Base-by-base conservation (phyloP, 64 coral and sea anemone species). In the Porites australiensis region DNA sequence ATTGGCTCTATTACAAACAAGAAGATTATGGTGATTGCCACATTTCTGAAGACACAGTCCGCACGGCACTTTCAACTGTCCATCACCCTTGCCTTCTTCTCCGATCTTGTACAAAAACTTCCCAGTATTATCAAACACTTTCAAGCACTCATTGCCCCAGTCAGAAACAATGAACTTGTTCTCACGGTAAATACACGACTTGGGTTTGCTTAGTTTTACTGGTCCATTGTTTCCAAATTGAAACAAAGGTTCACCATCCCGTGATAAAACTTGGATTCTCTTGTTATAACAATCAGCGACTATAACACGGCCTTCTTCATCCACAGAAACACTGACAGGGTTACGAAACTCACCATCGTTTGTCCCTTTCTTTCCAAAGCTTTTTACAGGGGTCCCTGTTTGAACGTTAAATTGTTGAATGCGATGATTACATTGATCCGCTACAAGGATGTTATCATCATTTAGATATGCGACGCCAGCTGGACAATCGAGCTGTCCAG, bases 71-170 rank as follows among this genome's bases (percentile, higher is more conserved):
- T n/a, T n/a, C 54, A 93, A 83, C 50, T 93, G 6, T 12, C 84
- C 90, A 59, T 77, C 72, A 22, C 14, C 63, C 62, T 51, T 4
- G 13, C 83, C 64, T 7, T 58, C 0, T 58, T 50, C 49, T 62
- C 91, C 74, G 69, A 93, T 79, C 63, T 66, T 78, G 59, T 70
- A 21, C 74, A 79, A 23, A 19, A 80, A 81, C 44, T 79, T 57
- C 58, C 52, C 62, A 13, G 78, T 13, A 43, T 15, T 88, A 21
- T 88, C 84, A 82, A 79, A 88, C 2, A 93, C 91, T 37, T 93
- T 81, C 48, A 93, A 72, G 12, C 45, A n/a, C 12, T 88, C 7
- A 23, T 88, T 93, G 21, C 0, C 12, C 2, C 6, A 20, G 18
- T 93, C 90, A 18, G 82, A 53, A 3, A 93, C 82, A 79, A 69